Conservation (phyloP, 2,797 vertebrate species). For the Glossophaga mutica region DNA sequence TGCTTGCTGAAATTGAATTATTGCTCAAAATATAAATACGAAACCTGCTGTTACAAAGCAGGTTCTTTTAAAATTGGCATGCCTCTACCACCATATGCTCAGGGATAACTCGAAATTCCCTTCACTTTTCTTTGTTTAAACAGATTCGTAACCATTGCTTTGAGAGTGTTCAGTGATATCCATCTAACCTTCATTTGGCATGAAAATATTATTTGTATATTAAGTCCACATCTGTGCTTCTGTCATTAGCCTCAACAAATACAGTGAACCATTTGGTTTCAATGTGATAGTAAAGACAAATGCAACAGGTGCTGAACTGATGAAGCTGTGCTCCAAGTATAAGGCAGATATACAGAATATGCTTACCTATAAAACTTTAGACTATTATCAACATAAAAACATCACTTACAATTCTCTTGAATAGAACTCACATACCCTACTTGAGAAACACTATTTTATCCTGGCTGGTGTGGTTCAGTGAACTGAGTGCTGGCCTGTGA, state of each 20-base stretch:
- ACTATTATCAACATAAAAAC: not conserved
- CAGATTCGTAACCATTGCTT: not conserved
- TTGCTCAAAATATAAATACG: slow-evolving; percentile 44
- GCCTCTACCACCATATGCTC: not conserved
- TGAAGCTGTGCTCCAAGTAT: not conserved
- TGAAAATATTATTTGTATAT: not conserved
- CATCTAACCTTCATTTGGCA: not conserved
- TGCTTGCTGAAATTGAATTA: slow-evolving; percentile 39
- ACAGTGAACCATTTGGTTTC: not conserved
- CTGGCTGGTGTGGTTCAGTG: not conserved
- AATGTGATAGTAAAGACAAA: not conserved
- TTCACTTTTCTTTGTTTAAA: slow-evolving; percentile 20
- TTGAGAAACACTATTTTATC: not conserved
- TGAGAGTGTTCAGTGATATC: not conserved
- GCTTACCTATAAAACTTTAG: not conserved
- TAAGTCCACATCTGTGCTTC: not conserved
- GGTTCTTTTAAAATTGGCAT: not conserved
- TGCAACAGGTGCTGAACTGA: not conserved
- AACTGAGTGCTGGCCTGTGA: too few relatives aligned
- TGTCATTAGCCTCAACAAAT: not conserved
- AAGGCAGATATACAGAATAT: not conserved
- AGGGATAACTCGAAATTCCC: not conserved
- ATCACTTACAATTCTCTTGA: not conserved
- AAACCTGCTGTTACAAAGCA: not conserved
- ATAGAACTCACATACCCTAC: not conserved